Evolutionary conservation across 1,140 invertebrate genomes (phyloP).

Genomic region (Sarcophaga peregrina): DNA sequence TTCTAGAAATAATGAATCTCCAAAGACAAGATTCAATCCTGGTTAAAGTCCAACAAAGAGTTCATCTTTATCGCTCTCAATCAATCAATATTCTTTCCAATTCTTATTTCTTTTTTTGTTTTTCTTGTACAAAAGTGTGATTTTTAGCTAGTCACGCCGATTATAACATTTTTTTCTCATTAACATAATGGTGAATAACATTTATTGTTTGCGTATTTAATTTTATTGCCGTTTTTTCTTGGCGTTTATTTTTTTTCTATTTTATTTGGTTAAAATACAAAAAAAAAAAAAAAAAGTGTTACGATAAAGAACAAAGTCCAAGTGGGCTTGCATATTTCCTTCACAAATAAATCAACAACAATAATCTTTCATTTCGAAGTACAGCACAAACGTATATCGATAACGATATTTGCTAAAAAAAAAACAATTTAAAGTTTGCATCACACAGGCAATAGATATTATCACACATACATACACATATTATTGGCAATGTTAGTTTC

Average conservation of each 20-base stretch:
- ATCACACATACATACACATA: no score
- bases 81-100: no score
- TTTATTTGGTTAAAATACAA: not conserved
- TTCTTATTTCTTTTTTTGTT: not conserved
- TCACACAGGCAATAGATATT: no score
- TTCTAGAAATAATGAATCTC: no score
- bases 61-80: no score
- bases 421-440: not conserved
- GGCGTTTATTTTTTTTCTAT: not conserved
- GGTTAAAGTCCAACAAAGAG: no score
- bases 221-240: not conserved
- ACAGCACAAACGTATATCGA: not conserved
- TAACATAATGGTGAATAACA: no score
- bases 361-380: not conserved
- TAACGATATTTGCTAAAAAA: not conserved
- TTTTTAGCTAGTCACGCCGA: slow-evolving; percentile 1
- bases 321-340: not conserved
- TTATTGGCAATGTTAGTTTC: no score
- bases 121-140: not conserved
- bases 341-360: not conserved
- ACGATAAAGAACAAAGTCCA: slow-evolving; percentile 10
- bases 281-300: slow-evolving; percentile 6
- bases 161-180: not conserved
- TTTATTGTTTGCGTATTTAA: no score
- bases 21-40: no score